phyloP scores from a whole-genome alignment of 2,888 invertebrate genomes.

The Mechanitis messenoides region DNA sequence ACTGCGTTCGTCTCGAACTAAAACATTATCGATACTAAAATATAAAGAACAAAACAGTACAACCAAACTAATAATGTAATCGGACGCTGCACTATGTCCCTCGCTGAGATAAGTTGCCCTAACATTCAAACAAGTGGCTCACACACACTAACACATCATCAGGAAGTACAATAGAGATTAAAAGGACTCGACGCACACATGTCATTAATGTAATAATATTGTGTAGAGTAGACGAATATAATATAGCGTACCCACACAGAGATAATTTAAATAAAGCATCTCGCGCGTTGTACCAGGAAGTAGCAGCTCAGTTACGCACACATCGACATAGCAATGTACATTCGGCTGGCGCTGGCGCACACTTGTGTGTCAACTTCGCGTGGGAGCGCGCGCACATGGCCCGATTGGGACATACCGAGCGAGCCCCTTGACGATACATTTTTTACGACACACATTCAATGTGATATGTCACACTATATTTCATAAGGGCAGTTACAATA shows the following conservation, averaged over 20 bases:
- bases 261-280: conserved; percentile 72
- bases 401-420: conserved; percentile 71
- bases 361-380: conserved; percentile 68
- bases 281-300: conserved; percentile 75
- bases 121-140: conserved; percentile 76
- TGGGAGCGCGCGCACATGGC: conserved; percentile 76
- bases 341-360: conserved; percentile 67
- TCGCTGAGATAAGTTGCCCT: conserved; percentile 73
- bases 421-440: conserved; percentile 71
- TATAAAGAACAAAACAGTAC: conserved; percentile 34
- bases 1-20: not conserved
- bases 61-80: conserved; percentile 58
- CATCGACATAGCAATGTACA: conserved; percentile 39
- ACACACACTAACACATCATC: conserved; percentile 64
- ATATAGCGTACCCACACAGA: conserved; percentile 70
- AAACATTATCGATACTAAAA: conserved; percentile 41
- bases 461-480: conserved; percentile 51
- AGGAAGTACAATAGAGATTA: conserved; percentile 76
- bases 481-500: conserved; percentile 29
- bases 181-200: conserved; percentile 68
- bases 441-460: conserved; percentile 63
- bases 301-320: conserved; percentile 68
- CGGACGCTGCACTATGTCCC: conserved; percentile 75
- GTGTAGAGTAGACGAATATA: conserved; percentile 65
- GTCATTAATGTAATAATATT: conserved; percentile 69